phyloP scores from a whole-genome alignment of 1,140 invertebrate genomes.

The Papilio polytes region DNA sequence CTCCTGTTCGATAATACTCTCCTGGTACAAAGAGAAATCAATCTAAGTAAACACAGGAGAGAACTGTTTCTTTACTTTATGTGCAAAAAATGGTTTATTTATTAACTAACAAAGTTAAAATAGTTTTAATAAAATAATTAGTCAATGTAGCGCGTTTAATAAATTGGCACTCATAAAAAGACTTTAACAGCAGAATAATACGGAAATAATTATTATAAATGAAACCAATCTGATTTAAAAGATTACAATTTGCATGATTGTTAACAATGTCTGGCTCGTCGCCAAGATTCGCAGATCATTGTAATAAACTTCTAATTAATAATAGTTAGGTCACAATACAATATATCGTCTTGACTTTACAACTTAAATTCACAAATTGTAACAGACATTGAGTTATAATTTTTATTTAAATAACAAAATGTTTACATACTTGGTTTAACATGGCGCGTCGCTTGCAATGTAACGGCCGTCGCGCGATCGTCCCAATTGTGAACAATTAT shows the following conservation, averaged over 20 bases:
- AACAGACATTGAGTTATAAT: too few species aligned
- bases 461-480: slow-evolving; percentile 36
- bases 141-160: not conserved
- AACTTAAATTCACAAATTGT: not conserved
- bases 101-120: not conserved
- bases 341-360: too few species aligned
- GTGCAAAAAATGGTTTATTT: not conserved
- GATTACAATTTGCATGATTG: slow-evolving; percentile 16
- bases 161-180: too few species aligned
- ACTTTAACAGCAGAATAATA: not conserved
- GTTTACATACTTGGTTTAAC: not conserved
- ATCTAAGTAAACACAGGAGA: not conserved
- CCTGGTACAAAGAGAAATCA: slow-evolving; percentile 55
- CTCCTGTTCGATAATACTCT: slow-evolving; percentile 61
- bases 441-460: slow-evolving; percentile 6
- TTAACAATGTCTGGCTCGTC: not conserved
- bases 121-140: too few species aligned
- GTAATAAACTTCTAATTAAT: slow-evolving; percentile 31
- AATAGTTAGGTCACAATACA: not conserved
- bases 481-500: slow-evolving; percentile 44
- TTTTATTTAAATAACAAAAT: not conserved
- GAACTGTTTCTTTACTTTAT: too few species aligned
- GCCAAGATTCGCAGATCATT: slow-evolving; percentile 25
- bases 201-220: slow-evolving; percentile 5
- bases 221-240: not conserved